Evolutionary conservation across 2,888 invertebrate genomes (phyloP), one percentile per base, ranked within the genome.

Genomic region (Drosophila lutescens): DNA sequence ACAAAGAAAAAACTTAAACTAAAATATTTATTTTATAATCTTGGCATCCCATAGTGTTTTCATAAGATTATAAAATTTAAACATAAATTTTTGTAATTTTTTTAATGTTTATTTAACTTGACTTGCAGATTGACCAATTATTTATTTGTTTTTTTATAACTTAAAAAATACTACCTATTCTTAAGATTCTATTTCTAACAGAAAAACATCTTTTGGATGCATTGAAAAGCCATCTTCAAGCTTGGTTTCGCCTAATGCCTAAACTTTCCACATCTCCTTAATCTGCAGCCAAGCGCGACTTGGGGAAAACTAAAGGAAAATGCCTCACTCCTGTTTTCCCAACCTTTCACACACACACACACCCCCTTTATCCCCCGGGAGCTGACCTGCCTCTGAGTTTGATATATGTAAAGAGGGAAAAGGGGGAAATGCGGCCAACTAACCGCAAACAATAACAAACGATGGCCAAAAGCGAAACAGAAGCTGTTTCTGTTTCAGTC

Each of bases 361-460:
- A 6, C 23, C 4, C 13, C 20, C 6, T 20, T 30, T 1, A 13
- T 17, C 1, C 12, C 43, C 2, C 4, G 40, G 46, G 69, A 49
- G 66, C 69, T 69, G 66, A 69, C 55, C 71, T 62, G 71, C 63
- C 65, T 46, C 49, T 43, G 44, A 76, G 54, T 85, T 85, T 63
- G 81, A 87, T 85, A 72, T 78, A 87, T 85, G 72, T 57, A 26
- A 40, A 26, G 38, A 38, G 53, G 12, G 9, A 13, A 30, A 32
- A 10, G 13, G 43, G 51, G 30, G 49, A 17, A 55, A 70, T 44
- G 85, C 74, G 76, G 59, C 77, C 76, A 85, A 89, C 89, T 77
- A 89, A 85, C 85, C 85, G 86, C 85, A 89, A 89, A 85, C 85
- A 85, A 85, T 89, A 85, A 85, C 89, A 85, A 85, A 87, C 82